These are phyloP conservation scores for Trematocara unimaculatum DNA, from an alignment of 2,113 vertebrate genomes.

Conservation along the genomic window DNA sequence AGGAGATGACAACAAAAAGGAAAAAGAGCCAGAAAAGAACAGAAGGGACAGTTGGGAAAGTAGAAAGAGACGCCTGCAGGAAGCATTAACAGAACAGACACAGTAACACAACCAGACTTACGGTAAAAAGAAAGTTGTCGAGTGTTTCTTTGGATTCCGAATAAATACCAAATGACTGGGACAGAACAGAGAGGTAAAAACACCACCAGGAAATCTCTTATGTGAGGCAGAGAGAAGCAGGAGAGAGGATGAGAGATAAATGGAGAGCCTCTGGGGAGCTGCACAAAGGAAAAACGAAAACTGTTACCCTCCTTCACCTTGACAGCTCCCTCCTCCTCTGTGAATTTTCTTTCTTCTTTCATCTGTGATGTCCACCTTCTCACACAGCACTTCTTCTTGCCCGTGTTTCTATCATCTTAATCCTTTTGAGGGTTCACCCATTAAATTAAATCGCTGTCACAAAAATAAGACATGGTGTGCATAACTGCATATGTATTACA, in stretches of 20 bases:
- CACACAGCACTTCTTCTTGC: background rate
- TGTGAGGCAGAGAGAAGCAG: background rate
- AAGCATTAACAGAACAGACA: background rate
- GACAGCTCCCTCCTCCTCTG: background rate
- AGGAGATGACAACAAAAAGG: background rate
- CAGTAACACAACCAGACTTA: background rate
- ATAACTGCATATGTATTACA: background rate
- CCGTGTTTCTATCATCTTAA: background rate
- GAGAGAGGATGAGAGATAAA: background rate
- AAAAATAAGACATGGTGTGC: background rate
- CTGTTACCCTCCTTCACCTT: constrained; percentile 20
- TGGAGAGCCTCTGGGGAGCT: background rate
- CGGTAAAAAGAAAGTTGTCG: background rate
- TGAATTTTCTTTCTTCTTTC: background rate
- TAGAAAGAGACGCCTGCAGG: background rate
- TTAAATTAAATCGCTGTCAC: background rate
- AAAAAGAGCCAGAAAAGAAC: background rate
- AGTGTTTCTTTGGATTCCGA: background rate
- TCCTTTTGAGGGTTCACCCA: background rate
- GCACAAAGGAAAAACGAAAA: background rate
- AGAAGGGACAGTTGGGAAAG: background rate
- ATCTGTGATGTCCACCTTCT: background rate
- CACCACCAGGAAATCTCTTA: background rate
- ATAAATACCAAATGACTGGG: background rate
- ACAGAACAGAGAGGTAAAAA: background rate